A percentile compares a stretch with the other conserved stretches of the same genome.
Evolutionary conservation across 1,140 invertebrate species (phyloP).

Genomic region (Catajapyx aquilonaris): DNA sequence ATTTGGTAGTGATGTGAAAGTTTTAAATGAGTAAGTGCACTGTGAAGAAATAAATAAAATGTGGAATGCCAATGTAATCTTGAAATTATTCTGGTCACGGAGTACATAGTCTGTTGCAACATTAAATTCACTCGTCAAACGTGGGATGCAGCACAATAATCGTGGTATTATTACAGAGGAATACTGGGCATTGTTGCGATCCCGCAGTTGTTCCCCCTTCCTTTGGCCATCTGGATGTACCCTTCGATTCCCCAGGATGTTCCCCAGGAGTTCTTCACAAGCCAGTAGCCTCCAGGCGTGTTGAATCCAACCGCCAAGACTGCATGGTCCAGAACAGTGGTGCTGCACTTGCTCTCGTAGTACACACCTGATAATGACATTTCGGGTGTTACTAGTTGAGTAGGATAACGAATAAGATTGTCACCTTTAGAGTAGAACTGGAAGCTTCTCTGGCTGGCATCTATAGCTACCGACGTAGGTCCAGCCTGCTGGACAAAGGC

Average conservation of each 20-base stretch:
- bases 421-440: slow-evolving; percentile 50
- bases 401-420: too few species aligned
- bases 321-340: slow-evolving; percentile 63
- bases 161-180: too few species aligned
- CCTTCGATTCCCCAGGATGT: slow-evolving; percentile 61
- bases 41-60: too few species aligned
- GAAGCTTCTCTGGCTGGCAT: slow-evolving; percentile 60
- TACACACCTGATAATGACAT: too few species aligned
- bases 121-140: too few species aligned
- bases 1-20: too few species aligned
- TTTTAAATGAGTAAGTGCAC: too few species aligned
- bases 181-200: slow-evolving; percentile 63
- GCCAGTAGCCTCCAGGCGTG: slow-evolving; percentile 49
- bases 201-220: slow-evolving; percentile 72
- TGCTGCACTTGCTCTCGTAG: slow-evolving; percentile 40
- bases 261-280: slow-evolving; percentile 75
- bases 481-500: slow-evolving; percentile 77
- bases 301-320: slow-evolving; percentile 73
- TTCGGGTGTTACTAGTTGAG: too few species aligned
- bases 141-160: too few species aligned
- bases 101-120: too few species aligned
- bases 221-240: slow-evolving; percentile 76
- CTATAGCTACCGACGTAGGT: slow-evolving; percentile 77
- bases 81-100: too few species aligned
- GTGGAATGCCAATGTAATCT: too few species aligned